Conservation (phyloP, 37 sponge, comb jelly and placozoan species). For the Theonella swinhoei region DNA sequence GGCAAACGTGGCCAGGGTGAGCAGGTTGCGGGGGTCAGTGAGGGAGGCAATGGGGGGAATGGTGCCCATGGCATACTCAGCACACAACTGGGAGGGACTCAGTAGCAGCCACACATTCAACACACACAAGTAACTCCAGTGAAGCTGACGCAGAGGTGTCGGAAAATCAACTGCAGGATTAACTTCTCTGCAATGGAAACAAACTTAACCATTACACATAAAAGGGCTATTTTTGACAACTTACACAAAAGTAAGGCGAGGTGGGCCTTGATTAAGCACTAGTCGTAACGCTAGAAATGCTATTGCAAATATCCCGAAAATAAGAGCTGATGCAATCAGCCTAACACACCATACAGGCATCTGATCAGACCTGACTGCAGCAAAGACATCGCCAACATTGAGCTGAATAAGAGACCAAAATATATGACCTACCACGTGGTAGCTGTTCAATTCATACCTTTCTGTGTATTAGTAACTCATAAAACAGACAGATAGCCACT, state of each 20-base stretch:
- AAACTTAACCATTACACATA: neutral
- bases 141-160: slow-evolving; percentile 72
- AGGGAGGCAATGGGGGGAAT: slow-evolving; percentile 66
- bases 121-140: slow-evolving; percentile 73
- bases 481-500: slow-evolving; percentile 70
- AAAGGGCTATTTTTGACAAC: neutral
- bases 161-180: slow-evolving; percentile 72
- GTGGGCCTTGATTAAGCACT: slow-evolving; percentile 29
- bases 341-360: too few relatives aligned
- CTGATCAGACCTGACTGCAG: too few relatives aligned
- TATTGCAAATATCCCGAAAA: slow-evolving; percentile 6
- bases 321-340: too few relatives aligned
- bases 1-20: slow-evolving; percentile 53
- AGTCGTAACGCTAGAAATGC: slow-evolving; percentile 20
- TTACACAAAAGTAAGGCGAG: slow-evolving; percentile 38
- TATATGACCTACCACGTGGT: too few relatives aligned
- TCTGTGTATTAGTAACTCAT: slow-evolving; percentile 69
- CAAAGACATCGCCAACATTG: too few relatives aligned
- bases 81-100: slow-evolving; percentile 62
- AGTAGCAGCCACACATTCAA: slow-evolving; percentile 71
- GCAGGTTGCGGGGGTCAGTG: slow-evolving; percentile 66
- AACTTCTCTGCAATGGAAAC: slow-evolving; percentile 28
- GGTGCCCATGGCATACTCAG: slow-evolving; percentile 88
- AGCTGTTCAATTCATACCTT: too few relatives aligned
- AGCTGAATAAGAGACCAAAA: too few relatives aligned